phyloP scores from a whole-genome alignment of 53 echinoderm and acorn worm genomes.

The Antedon mediterranea region DNA sequence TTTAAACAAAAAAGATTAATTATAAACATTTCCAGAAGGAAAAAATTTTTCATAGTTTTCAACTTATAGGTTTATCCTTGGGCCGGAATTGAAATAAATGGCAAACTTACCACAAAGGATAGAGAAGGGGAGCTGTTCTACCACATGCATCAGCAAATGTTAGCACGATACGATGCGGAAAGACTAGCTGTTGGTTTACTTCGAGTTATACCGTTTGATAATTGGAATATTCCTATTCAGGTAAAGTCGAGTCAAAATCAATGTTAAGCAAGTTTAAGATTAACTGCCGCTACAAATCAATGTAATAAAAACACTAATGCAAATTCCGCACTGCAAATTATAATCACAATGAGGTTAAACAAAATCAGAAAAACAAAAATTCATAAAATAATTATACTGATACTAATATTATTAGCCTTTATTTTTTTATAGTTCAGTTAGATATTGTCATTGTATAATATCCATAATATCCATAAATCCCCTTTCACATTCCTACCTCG shows the following conservation, averaged over 20 bases:
- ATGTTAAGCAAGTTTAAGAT: too few species aligned
- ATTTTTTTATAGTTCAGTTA: too few species aligned
- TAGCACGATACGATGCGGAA: constrained; percentile 44
- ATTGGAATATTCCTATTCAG: constrained; percentile 20
- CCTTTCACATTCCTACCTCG: too few species aligned
- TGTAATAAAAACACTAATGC: too few species aligned
- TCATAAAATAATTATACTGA: too few species aligned
- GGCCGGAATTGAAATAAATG: constrained; percentile 6
- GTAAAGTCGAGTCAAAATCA: constrained; percentile 9
- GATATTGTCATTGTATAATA: too few species aligned
- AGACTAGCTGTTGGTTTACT: constrained; percentile 20
- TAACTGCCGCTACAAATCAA: too few species aligned
- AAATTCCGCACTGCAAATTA: too few species aligned
- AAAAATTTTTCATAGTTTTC: neutral
- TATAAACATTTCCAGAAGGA: neutral
- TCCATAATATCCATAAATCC: too few species aligned
- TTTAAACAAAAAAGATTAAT: neutral
- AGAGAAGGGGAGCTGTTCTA: constrained; percentile 47
- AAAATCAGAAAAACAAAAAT: too few species aligned
- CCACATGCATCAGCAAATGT: constrained; percentile 56
- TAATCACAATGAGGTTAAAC: too few species aligned
- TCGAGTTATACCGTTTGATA: constrained; percentile 20
- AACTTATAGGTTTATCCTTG: constrained; percentile 27
- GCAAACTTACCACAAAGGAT: constrained; percentile 18
- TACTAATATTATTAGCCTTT: too few species aligned